Base-by-base conservation (phyloP, 2,888 invertebrate genomes). In the Plebejus anna region DNA sequence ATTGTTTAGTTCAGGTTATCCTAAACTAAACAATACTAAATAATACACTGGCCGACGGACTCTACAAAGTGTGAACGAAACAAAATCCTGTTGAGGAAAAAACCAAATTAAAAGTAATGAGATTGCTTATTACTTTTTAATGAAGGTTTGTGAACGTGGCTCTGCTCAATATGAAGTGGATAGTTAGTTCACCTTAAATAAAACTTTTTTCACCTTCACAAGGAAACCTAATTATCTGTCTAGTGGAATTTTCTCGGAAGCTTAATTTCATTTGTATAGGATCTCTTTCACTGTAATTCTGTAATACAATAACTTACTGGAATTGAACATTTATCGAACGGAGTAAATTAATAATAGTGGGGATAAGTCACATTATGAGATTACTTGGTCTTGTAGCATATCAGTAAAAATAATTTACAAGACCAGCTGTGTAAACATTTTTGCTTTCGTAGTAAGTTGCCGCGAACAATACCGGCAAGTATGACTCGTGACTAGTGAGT, bases 181-280 rank as follows among this genome's bases (percentile, higher is more conserved):
- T 73, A 73, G 73, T 73, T 73, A 73, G 73, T 73, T 73, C 55
- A 55, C 55, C 55, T 73, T 55, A 55, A 73, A 51, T 73, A 73
- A 51, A 73, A 73, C 73, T 55, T 73, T 73, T 55, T 55, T 73
- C 73, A 51, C 72, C 47, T 47, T 73, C 51, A 51, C 73, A 32
- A 55, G 28, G 36, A 73, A 73, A 73, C 55, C 73, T 73, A 73
- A 73, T 73, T 73, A 73, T 73, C 47, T 51, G 55, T 51, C 73
- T 51, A 55, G 28, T 16, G 13, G 47, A 28, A 51, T 73, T 73
- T 47, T 55, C 72, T 73, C 6, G 4, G 51, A 32, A 73, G 16
- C 73, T 55, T 55, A 73, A 73, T 73, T 55, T 73, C 16, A 73
- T 71, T 70, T 75, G 76, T 75, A 16, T 71, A 73, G 61, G 77